Evolutionary conservation across 2,113 vertebrate species (phyloP), one percentile per base, ranked within the genome.

Genomic region (Hemibagrus wyckioides): DNA sequence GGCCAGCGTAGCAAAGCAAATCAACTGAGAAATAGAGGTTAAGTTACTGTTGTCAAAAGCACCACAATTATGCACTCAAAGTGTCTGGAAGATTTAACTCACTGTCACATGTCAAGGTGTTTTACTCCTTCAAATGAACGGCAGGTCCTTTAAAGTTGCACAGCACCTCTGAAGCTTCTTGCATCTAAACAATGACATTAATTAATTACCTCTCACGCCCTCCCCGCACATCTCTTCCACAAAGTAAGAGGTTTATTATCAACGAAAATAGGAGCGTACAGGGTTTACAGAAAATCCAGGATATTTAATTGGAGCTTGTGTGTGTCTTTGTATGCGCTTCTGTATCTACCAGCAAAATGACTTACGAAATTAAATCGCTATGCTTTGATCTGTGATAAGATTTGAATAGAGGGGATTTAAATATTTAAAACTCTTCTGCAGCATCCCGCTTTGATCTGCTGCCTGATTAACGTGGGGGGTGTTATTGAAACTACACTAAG

Each of bases 401-500:
- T 96, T 94, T 94, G 93, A 95, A 94, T 92, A 93, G 93, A 86
- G 89, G 89, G 93, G 92, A 94, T 94, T 95, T 95, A 94, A 95
- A 96, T 95, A 95, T 95, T 95, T 94, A 95, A 95, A 95, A 94
- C 89, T 93, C 92, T 91, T 95, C 93, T 87, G 91, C 92, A 76
- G 92, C 91, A 88, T 94, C 94, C 93, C 90, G 41, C 90, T 96
- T 95, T 95, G 95, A 95, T 95, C 93, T 94, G 86, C 33, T 85
- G 84, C 90, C 94, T 95, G 93, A 95, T 96, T 95, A 95, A 92
- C 90, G 71, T 69, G 75, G 67, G 71, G 69, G 93, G 94, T 95
- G 94, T 96, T 95, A 93, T 94, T 93, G 94, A 95, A 95, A 94
- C 93, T 91, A 93, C 90, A 93, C 93, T 95, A 94, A 95, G 95